A percentile compares a stretch with the other conserved stretches of the same genome.
Conservation (phyloP, 2,888 invertebrate genomes). For the Acanthosepion esculentum region DNA sequence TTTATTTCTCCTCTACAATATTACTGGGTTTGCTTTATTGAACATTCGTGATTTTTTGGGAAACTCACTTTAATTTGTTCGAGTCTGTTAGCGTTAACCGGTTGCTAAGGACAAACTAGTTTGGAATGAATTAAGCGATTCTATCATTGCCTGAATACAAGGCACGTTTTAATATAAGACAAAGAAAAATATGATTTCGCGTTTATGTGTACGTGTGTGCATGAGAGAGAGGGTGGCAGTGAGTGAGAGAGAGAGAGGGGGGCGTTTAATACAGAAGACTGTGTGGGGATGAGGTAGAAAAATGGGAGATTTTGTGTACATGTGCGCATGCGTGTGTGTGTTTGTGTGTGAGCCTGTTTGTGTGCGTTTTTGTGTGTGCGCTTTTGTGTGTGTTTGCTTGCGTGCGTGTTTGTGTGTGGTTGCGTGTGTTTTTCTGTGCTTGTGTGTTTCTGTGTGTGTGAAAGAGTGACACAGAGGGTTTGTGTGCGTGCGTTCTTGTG, state of each 20-base stretch:
- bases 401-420: no score
- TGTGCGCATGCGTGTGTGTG: no score
- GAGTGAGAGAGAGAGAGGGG: no score
- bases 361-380: no score
- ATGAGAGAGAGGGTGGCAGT: background rate
- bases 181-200: background rate
- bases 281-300: no score
- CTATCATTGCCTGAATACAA: background rate
- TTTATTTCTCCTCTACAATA: background rate
- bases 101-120: background rate
- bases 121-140: background rate
- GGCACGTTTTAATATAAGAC: background rate
- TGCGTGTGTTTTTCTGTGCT: background rate
- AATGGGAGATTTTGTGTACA: no score
- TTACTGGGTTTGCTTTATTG: background rate
- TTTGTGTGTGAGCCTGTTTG: background rate
- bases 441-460: no score
- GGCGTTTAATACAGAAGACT: no score
- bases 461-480: no score
- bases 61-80: background rate
- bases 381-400: no score
- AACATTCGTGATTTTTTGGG: background rate
- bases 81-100: background rate
- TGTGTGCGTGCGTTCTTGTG: no score
- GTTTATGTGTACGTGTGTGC: background rate